Evolutionary conservation across 2,113 vertebrate species (phyloP), one percentile per base, ranked within the genome.

Genomic region (Melanerpes aurifrons): DNA sequence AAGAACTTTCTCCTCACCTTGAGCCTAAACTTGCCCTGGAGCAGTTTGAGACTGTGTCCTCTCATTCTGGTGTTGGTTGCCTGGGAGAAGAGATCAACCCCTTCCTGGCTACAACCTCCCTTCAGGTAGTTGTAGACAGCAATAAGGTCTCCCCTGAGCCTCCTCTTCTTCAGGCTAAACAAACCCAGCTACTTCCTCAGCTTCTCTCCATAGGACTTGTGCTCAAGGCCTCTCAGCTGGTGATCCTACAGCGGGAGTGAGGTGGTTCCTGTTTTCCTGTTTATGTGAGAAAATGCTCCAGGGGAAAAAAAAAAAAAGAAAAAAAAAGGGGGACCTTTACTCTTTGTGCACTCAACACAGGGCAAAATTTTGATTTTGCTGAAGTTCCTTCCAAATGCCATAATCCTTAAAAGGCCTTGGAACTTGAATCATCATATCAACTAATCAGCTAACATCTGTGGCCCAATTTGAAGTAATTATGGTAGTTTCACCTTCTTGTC

Each of bases 381-480:
- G 63, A 84, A 89, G 24, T 19, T 32, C 22, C 22, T 72, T 76
- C 35, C 19, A 40, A 40, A 40, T 40, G 40, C 40, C 40, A 40
- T 40, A 40, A 79, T 45, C 53, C 59, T 31, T 91, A 67, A 89
- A 85, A 89, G 29, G 54, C 45, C 32, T 43, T 76, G 31, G 70
- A 88, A 87, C 92, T 2, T 79, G 20, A 92, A 47, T 24, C 19
- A 82, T 62, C 78, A 45, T 67, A 43, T 6, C 45, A 79, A 70
- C 29, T 82, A 72, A 90, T 93, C 82, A 73, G 19, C 78, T 90
- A 79, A 67, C 87, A 93, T 67, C 47, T 85, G 14, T 61, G 11
- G 37, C 64, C 53, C n/a, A 91, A 11, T 91, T 87, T 93, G 72
- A 54, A 83, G 28, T n/a, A 91, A 91, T 85, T 89, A 85, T 43